These are phyloP conservation scores for Echiichthys vipera DNA, from an alignment of 2,797 vertebrate genomes.

Conservation along the genomic window DNA sequence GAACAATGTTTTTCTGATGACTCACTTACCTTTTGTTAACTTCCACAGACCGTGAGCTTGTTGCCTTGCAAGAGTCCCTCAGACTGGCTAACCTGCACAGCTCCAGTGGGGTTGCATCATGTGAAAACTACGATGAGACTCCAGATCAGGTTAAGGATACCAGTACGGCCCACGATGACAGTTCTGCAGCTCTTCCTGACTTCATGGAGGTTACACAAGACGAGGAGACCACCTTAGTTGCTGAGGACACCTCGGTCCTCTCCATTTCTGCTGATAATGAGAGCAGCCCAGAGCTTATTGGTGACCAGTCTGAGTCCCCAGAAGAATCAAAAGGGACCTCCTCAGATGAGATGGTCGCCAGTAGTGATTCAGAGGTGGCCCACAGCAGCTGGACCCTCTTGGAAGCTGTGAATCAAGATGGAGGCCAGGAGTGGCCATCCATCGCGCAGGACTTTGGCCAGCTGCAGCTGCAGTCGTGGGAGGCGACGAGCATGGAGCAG, in stretches of 20 bases:
- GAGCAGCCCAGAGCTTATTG: conserved; percentile 82
- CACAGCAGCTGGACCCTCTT: conserved; percentile 89
- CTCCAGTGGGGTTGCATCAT: conserved; percentile 30
- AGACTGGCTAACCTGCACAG: conserved; percentile 40
- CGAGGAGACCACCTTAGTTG: conserved; percentile 82
- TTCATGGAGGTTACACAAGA: conserved; percentile 72
- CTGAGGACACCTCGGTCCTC: conserved; percentile 77
- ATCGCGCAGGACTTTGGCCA: conserved; percentile 78
- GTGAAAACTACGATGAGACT: conserved; percentile 35
- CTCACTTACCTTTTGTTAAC: conserved; percentile 5
- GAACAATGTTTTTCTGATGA: neutral
- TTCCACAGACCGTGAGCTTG: conserved; percentile 72
- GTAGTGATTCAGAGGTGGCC: conserved; percentile 87
- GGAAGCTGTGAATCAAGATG: conserved; percentile 86
- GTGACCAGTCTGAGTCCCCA: conserved; percentile 81
- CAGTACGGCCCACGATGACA: conserved; percentile 15
- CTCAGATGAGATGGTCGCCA: conserved; percentile 87
- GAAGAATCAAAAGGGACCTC: conserved; percentile 84
- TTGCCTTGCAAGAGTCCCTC: conserved; percentile 68
- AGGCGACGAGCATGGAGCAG: conserved; percentile 79
- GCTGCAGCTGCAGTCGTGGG: conserved; percentile 83
- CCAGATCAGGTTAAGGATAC: conserved; percentile 36
- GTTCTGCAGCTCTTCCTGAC: conserved; percentile 46
- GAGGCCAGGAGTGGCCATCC: conserved; percentile 83
- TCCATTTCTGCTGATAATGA: conserved; percentile 76